These are phyloP conservation scores for Margarornis squamiger DNA, from an alignment of 2,797 vertebrate species.

Conservation along the genomic window DNA sequence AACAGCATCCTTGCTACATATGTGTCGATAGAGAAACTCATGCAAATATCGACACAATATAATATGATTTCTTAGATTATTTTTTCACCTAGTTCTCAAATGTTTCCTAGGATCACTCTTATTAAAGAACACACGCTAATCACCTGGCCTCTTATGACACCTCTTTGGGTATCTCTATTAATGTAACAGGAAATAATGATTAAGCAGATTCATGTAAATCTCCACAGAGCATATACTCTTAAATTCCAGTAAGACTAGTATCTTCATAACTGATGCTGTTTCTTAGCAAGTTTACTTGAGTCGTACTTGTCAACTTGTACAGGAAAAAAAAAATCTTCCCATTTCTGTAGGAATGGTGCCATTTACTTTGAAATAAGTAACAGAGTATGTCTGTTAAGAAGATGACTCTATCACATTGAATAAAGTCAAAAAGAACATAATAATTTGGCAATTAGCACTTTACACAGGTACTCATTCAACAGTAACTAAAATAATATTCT, in stretches of 20 bases:
- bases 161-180: constrained; percentile 27
- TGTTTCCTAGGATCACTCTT: neutral
- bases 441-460: neutral
- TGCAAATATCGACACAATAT: neutral
- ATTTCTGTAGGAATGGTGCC: neutral
- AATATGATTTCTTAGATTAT: neutral
- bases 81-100: neutral
- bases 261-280: neutral
- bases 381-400: neutral
- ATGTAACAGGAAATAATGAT: neutral
- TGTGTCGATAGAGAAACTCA: neutral
- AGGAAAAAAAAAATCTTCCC: neutral
- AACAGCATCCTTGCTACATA: neutral
- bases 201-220: neutral
- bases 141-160: neutral
- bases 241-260: neutral
- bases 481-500: neutral
- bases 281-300: neutral
- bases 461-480: constrained; percentile 15
- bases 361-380: neutral
- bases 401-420: neutral
- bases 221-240: neutral
- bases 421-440: neutral
- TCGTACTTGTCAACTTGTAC: neutral
- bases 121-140: neutral